A percentile compares a stretch with the other conserved stretches of the same genome.
phyloP scores from a whole-genome alignment of 2,113 vertebrate species.

The Leptosomus discolor region DNA sequence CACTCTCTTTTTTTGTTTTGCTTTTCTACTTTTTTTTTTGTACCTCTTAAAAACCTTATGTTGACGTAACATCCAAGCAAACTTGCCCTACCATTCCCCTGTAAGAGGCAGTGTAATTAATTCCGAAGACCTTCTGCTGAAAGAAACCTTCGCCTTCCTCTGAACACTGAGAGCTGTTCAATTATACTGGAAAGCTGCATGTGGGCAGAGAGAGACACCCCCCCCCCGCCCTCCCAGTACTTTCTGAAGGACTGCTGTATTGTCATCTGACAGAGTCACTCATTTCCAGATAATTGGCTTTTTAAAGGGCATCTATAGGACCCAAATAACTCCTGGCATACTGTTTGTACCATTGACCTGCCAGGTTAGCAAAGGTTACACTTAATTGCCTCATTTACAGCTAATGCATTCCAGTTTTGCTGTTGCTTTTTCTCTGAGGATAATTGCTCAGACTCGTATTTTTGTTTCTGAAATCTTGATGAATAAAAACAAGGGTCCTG shows the following conservation, averaged over 20 bases:
- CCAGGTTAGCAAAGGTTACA: constrained; percentile 57
- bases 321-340: constrained; percentile 67
- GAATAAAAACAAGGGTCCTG: constrained; percentile 45
- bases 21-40: neutral
- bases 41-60: neutral
- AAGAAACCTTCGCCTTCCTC: constrained; percentile 42
- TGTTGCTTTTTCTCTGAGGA: constrained; percentile 28
- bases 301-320: constrained; percentile 67
- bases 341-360: constrained; percentile 55
- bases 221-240: neutral
- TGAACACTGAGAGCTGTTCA: constrained; percentile 36
- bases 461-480: constrained; percentile 51
- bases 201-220: neutral
- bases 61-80: constrained; percentile 25
- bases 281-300: constrained; percentile 72
- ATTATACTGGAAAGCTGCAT: constrained; percentile 55
- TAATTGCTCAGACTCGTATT: constrained; percentile 61
- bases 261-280: constrained; percentile 67
- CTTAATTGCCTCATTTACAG: constrained; percentile 75
- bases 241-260: constrained; percentile 40
- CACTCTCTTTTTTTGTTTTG: neutral
- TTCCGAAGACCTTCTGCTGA: constrained; percentile 4
- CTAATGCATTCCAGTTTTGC: constrained; percentile 69
- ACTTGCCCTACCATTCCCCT: neutral
- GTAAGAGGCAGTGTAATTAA: constrained; percentile 5